These are phyloP conservation scores for Tetragonula clypearis DNA, from an alignment of 1,140 invertebrate species.

Conservation along the genomic window DNA sequence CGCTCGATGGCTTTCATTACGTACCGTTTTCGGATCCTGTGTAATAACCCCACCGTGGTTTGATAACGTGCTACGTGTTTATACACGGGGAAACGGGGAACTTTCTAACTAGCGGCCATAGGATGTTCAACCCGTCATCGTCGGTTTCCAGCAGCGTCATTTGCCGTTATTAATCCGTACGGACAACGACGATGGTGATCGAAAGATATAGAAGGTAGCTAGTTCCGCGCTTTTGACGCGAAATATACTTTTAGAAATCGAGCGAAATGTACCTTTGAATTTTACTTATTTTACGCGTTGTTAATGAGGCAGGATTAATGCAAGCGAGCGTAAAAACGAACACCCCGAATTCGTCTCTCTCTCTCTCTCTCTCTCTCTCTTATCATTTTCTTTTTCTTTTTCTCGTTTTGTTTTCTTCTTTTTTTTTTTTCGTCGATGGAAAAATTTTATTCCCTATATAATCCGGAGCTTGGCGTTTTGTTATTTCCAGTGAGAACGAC, in stretches of 20 bases:
- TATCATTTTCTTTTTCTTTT: too few relatives aligned
- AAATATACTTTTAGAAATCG: slow-evolving; percentile 41
- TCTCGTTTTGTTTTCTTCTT: too few relatives aligned
- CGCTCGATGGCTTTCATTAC: background rate
- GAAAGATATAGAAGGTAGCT: background rate
- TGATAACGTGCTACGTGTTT: background rate
- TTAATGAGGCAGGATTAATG: slow-evolving; percentile 9
- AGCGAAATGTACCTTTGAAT: slow-evolving; percentile 40
- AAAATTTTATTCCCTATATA: background rate
- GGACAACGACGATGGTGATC: background rate
- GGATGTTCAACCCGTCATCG: background rate
- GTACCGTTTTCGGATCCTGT: background rate
- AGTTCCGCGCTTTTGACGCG: slow-evolving; percentile 18
- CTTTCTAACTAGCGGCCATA: slow-evolving; percentile 12
- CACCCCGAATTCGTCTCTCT: background rate
- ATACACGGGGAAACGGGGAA: background rate
- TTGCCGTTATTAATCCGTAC: background rate
- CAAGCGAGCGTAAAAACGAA: background rate
- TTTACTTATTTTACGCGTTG: slow-evolving; percentile 17
- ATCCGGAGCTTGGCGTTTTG: background rate
- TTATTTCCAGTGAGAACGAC: background rate
- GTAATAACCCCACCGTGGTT: background rate
- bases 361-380: too few relatives aligned
- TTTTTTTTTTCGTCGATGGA: too few relatives aligned
- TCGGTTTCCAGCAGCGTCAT: background rate